These are phyloP conservation scores for Neotoma lepida DNA, from an alignment of 2,113 vertebrate species.

Conservation along the genomic window DNA sequence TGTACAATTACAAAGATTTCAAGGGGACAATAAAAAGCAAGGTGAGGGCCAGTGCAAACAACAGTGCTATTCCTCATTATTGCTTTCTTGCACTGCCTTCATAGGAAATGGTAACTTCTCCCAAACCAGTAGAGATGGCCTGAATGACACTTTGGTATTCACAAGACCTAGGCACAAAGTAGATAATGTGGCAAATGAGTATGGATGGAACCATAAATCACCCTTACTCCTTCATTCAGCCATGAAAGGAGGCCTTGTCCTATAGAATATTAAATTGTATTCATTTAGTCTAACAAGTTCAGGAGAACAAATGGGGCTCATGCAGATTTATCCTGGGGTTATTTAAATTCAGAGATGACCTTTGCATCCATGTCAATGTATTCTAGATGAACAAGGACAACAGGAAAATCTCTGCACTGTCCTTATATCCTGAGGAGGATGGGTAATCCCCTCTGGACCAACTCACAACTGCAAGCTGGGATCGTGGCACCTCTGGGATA, in stretches of 20 bases:
- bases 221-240: constrained; percentile 58
- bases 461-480: not conserved
- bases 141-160: constrained; percentile 71
- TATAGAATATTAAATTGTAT: constrained; percentile 69
- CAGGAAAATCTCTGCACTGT: constrained; percentile 21
- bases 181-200: constrained; percentile 77
- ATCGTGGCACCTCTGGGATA: not conserved
- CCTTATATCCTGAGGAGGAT: not conserved
- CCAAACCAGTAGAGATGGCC: accelerated
- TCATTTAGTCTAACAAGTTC: constrained; percentile 74
- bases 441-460: not conserved
- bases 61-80: not conserved
- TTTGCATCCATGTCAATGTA: constrained; percentile 63
- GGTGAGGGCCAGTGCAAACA: not conserved
- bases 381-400: constrained; percentile 63
- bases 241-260: constrained; percentile 80
- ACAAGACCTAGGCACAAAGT: constrained; percentile 62
- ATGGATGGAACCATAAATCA: constrained; percentile 78
- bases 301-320: constrained; percentile 55
- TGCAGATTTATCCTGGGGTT: constrained; percentile 65
- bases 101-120: constrained; percentile 47
- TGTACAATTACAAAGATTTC: constrained; percentile 22
- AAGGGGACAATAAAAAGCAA: not conserved
- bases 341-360: constrained; percentile 73
- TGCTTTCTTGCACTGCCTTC: not conserved